Conservation (phyloP, 2,797 vertebrate genomes). For the Hemibagrus guttatus region DNA sequence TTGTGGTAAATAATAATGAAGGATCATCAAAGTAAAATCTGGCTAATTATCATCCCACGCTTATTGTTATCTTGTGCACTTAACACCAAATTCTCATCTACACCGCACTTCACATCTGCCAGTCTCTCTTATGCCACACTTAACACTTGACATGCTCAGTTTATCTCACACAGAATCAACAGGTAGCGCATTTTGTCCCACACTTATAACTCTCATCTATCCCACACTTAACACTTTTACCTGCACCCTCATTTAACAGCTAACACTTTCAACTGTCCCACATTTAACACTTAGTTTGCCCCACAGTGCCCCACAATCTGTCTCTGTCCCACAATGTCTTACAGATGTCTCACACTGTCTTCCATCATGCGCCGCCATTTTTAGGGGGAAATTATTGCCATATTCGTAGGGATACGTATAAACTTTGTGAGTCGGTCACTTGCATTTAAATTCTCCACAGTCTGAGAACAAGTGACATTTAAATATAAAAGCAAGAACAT, state of each 20-base stretch:
- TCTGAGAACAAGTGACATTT: constrained; percentile 1
- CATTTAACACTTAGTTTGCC: too few species aligned
- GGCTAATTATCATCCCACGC: neutral
- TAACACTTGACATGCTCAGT: neutral
- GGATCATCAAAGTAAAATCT: neutral
- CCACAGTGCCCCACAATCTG: too few species aligned
- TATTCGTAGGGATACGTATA: neutral
- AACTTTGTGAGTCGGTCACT: neutral
- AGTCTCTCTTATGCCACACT: neutral
- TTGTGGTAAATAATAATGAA: neutral
- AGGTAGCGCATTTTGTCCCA: too few species aligned
- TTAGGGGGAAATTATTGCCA: neutral
- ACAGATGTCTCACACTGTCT: too few species aligned
- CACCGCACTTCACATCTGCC: neutral
- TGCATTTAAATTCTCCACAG: neutral
- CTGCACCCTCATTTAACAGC: neutral
- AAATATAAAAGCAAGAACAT: constrained; percentile 16
- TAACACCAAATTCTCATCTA: neutral
- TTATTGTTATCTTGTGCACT: neutral
- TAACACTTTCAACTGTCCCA: neutral
- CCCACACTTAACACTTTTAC: neutral
- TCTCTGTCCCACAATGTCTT: too few species aligned
- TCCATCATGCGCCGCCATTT: neutral
- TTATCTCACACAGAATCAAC: neutral
- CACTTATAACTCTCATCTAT: neutral